Conservation (phyloP, 2,888 invertebrate species). For the Ophioninae sp. region DNA sequence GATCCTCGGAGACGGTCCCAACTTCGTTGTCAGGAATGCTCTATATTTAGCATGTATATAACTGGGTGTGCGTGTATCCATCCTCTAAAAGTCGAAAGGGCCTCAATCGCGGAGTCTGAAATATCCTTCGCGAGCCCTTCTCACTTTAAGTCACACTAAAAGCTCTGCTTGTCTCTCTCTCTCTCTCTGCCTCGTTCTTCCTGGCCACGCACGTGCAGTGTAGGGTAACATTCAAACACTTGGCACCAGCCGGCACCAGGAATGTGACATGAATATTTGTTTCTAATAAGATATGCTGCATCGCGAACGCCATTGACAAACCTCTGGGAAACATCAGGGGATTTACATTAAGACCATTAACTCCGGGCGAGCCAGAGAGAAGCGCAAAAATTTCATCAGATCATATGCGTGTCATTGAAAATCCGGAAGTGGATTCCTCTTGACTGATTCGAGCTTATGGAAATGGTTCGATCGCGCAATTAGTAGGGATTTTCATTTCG, state of each 20-base stretch:
- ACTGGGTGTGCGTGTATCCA: not conserved
- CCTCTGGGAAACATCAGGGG: constrained; percentile 53
- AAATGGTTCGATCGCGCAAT: constrained; percentile 1
- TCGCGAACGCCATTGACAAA: constrained; percentile 75
- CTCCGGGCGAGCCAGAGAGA: constrained; percentile 46
- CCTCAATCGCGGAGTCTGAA: not conserved
- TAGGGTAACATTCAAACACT: constrained; percentile 80
- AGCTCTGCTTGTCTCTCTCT: constrained; percentile 21
- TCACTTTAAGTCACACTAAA: constrained; percentile 4
- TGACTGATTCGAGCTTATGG: not conserved
- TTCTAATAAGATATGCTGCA: constrained; percentile 80
- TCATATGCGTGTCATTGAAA: not conserved
- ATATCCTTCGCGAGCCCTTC: not conserved
- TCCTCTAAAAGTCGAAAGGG: not conserved
- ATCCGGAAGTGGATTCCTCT: not conserved
- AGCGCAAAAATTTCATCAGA: not conserved
- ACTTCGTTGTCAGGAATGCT: constrained; percentile 3
- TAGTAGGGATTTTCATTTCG: not conserved
- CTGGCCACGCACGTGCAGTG: constrained; percentile 78
- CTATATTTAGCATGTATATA: constrained; percentile 13
- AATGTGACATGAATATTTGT: constrained; percentile 81
- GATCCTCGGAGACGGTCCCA: constrained; percentile 4
- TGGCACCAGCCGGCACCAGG: constrained; percentile 80
- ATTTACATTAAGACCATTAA: constrained; percentile 74
- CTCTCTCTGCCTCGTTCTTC: constrained; percentile 45